phyloP scores from a whole-genome alignment of 2,113 vertebrate genomes.

The Willisornis vidua region DNA sequence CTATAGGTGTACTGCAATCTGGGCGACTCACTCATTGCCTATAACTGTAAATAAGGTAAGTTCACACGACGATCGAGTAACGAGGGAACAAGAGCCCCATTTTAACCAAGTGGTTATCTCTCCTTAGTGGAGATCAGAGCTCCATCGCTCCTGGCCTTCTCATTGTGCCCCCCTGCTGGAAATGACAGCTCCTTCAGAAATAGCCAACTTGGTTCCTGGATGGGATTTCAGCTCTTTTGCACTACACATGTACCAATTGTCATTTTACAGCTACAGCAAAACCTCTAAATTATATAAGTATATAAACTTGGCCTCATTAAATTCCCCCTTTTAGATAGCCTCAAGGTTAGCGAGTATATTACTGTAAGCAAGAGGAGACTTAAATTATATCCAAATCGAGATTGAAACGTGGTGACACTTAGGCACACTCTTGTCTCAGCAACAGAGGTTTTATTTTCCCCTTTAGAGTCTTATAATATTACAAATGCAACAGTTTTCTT shows the following conservation, averaged over 20 bases:
- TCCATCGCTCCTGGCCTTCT: conserved; percentile 74
- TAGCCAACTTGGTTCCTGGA: conserved; percentile 75
- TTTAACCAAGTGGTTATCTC: conserved; percentile 91
- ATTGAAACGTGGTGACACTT: conserved; percentile 16
- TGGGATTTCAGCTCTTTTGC: conserved; percentile 85
- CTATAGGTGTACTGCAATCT: conserved; percentile 31
- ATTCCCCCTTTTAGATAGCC: neutral
- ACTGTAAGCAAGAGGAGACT: conserved; percentile 27
- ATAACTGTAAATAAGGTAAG: conserved; percentile 86
- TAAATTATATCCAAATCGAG: conserved; percentile 30
- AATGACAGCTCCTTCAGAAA: conserved; percentile 85
- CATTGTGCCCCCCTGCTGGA: conserved; percentile 74
- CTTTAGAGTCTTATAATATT: conserved; percentile 24
- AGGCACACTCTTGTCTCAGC: conserved; percentile 29
- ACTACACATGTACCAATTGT: conserved; percentile 65
- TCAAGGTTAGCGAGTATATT: conserved; percentile 14
- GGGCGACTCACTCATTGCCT: conserved; percentile 74
- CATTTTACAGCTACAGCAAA: conserved; percentile 51
- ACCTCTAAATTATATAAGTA: conserved; percentile 50
- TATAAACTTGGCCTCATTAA: conserved; percentile 46
- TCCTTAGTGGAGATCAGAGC: conserved; percentile 88
- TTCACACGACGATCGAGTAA: conserved; percentile 92
- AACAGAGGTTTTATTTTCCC: conserved; percentile 25
- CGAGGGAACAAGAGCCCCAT: conserved; percentile 88
- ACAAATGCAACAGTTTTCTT: conserved; percentile 25